Evolutionary conservation across 1,140 invertebrate genomes (phyloP).

Genomic region (Trissolcus basalis): DNA sequence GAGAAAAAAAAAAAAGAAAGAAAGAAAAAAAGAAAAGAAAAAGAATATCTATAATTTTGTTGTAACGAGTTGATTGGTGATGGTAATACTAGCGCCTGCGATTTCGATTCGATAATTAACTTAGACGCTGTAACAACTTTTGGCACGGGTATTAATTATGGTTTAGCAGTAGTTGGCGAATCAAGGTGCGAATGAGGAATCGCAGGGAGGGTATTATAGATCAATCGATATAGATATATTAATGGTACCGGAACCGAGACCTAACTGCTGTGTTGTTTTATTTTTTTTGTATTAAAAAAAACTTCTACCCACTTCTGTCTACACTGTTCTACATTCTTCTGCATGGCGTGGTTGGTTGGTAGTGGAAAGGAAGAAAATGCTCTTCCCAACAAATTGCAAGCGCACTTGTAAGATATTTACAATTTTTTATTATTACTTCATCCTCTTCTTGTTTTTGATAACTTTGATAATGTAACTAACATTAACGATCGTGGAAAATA

Average conservation of each 20-base stretch:
- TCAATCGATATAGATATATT: conserved; percentile 65
- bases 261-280: conserved; percentile 75
- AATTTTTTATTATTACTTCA: conserved; percentile 73
- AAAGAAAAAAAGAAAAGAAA: no score
- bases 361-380: conserved; percentile 84
- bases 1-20: no score
- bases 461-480: conserved; percentile 33
- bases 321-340: conserved; percentile 80
- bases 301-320: conserved; percentile 76
- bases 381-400: conserved; percentile 82
- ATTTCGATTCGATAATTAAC: conserved; percentile 60
- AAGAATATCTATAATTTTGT: no score
- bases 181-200: conserved; percentile 41
- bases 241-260: conserved; percentile 74
- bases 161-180: conserved; percentile 2
- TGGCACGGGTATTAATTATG: background rate
- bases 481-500: no score
- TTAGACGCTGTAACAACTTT: background rate
- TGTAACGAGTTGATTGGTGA: conserved; percentile 63
- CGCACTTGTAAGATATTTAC: conserved; percentile 82
- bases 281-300: conserved; percentile 72
- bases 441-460: conserved; percentile 26
- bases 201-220: conserved; percentile 52
- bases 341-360: conserved; percentile 80
- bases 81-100: conserved; percentile 63